A percentile compares a stretch with the other conserved stretches of the same genome.
phyloP scores from a whole-genome alignment of 2,888 invertebrate species.

The Ypsolopha scabrella region DNA sequence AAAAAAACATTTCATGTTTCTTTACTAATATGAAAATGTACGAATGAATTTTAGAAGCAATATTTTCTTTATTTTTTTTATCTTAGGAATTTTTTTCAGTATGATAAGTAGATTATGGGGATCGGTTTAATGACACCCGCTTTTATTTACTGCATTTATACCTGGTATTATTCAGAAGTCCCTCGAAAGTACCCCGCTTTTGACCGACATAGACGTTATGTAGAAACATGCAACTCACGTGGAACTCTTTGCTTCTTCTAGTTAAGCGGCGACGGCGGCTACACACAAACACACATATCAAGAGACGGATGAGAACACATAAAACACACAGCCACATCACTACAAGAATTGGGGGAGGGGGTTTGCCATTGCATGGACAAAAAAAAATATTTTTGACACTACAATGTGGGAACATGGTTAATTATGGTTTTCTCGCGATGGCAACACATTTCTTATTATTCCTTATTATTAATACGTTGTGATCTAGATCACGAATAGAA shows the following conservation, averaged over 20 bases:
- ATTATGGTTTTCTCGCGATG: constrained; percentile 32
- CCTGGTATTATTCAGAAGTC: no score
- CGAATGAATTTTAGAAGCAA: no score
- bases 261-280: constrained; percentile 58
- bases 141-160: no score
- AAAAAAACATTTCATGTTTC: no score
- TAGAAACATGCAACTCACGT: constrained; percentile 32
- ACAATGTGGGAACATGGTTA: neutral
- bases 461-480: constrained; percentile 53
- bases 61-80: no score
- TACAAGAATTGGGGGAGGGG: constrained; percentile 45
- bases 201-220: no score
- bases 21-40: no score
- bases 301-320: constrained; percentile 55
- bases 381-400: constrained; percentile 1
- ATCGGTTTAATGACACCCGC: no score
- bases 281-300: constrained; percentile 67
- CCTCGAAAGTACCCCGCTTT: no score
- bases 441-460: constrained; percentile 45
- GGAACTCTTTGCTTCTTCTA: constrained; percentile 65
- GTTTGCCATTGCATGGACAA: constrained; percentile 32
- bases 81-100: no score
- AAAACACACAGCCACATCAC: constrained; percentile 41
- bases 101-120: no score
- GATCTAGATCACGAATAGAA: constrained; percentile 65